Evolutionary conservation across 1,140 invertebrate genomes (phyloP).

Genomic region (Brachionus calyciflorus): DNA sequence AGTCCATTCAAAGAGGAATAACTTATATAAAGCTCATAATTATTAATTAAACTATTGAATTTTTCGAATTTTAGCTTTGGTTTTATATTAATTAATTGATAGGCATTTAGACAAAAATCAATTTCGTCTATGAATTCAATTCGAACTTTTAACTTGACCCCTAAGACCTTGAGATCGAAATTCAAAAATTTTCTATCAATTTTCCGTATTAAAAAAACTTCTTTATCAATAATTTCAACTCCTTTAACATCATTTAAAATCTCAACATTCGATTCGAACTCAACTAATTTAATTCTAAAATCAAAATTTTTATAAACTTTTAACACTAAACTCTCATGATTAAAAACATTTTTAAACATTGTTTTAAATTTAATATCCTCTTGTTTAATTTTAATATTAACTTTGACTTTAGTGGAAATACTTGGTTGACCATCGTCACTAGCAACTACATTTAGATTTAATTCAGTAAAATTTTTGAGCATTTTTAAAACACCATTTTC

Average conservation of each 20-base stretch:
- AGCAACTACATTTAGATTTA: conserved; percentile 14
- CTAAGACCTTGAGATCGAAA: background rate
- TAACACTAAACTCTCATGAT: background rate
- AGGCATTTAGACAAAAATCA: background rate
- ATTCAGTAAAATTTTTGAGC: background rate
- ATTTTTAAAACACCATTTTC: background rate
- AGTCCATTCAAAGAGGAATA: too few species aligned
- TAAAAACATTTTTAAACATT: background rate
- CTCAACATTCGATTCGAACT: background rate
- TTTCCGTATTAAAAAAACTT: background rate
- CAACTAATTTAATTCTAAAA: background rate
- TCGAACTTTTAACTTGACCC: background rate
- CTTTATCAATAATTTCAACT: background rate
- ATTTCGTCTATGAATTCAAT: background rate
- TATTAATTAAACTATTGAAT: background rate
- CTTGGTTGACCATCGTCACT: conserved; percentile 11
- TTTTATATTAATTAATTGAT: background rate
- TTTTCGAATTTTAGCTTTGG: background rate
- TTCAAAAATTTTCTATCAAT: background rate
- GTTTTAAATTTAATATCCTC: background rate
- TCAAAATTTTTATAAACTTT: background rate
- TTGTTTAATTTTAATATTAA: background rate
- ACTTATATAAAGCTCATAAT: background rate
- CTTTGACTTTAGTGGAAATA: background rate
- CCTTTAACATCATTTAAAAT: background rate